Evolutionary conservation across 2,888 invertebrate genomes (phyloP), one percentile per base, ranked within the genome.

Genomic region (Volucella zonaria): DNA sequence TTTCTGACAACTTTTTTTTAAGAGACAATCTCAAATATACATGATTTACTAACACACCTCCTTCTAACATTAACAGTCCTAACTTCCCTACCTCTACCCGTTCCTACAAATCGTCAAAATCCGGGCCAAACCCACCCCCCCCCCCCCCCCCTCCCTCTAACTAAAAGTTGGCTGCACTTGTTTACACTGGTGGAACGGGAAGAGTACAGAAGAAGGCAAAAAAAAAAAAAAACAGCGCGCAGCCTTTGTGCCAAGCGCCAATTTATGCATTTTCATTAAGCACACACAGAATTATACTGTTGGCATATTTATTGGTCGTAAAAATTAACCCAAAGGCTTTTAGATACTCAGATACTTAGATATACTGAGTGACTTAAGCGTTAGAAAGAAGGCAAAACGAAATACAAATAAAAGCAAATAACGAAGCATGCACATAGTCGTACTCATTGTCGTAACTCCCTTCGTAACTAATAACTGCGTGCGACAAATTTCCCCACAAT

Each of bases 261-360:
- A 85, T 85, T 85, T 85, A 85, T 85, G 81, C 67, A 81, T 85
- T 85, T 81, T 85, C 76, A 81, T 85, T 85, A 85, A 71, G 70
- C 64, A 66, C 43, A 64, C 68, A 70, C 67, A 80, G 74, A 80
- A 80, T 73, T 81, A 73, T 77, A 61, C 73, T 68, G 76, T 81
- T 85, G 81, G 81, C 81, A 81, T 77, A 85, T 85, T 85, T 85
- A 85, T 85, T 68, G 73, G 40, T 73, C 68, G 71, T 85, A 85
- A 85, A 85, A 85, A 81, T 85, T 85, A 85, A 52, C 85, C 73
- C 81, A 80, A 9, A 49, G 49, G 31, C 31, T n/a, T 49, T 14
- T 56, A 56, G 49, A 56, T 47, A 62, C 62, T 80, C 59, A 45
- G 51, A 31, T 31, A 31, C 6, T 31, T 56, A 71, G 40, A 64